phyloP scores from a whole-genome alignment of 2,888 invertebrate species.

The Steromphala cineraria region DNA sequence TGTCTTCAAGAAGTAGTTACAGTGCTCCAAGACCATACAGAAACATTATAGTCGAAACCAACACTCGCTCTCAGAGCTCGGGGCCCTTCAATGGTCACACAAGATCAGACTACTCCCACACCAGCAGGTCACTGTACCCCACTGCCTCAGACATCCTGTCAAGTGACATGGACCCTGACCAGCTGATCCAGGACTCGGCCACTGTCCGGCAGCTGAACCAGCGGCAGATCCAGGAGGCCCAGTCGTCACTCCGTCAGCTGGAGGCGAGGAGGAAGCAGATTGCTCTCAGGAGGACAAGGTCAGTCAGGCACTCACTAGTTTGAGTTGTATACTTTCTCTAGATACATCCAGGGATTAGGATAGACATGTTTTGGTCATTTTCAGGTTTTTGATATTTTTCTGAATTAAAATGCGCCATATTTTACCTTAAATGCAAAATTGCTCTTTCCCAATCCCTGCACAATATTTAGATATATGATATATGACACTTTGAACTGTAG shows the following conservation, averaged over 20 bases:
- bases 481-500: too few relatives aligned
- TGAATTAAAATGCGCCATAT: too few relatives aligned
- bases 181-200: constrained; percentile 54
- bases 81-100: background rate
- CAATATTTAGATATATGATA: too few relatives aligned
- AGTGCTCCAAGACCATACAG: constrained; percentile 8
- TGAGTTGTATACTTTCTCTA: too few relatives aligned
- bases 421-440: too few relatives aligned
- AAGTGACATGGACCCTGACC: constrained; percentile 43
- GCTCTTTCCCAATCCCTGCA: too few relatives aligned
- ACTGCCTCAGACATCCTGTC: constrained; percentile 24
- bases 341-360: too few relatives aligned
- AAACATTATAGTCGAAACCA: background rate
- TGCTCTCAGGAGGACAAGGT: background rate
- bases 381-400: too few relatives aligned
- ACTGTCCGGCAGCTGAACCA: constrained; percentile 49
- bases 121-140: background rate
- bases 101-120: constrained; percentile 8
- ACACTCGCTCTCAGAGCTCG: constrained; percentile 14
- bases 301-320: background rate
- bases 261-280: constrained; percentile 27
- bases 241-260: constrained; percentile 37
- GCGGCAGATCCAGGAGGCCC: constrained; percentile 50
- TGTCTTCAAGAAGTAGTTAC: constrained; percentile 20
- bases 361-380: too few relatives aligned